phyloP scores from a whole-genome alignment of 2,797 vertebrate species.

The Argya squamiceps region DNA sequence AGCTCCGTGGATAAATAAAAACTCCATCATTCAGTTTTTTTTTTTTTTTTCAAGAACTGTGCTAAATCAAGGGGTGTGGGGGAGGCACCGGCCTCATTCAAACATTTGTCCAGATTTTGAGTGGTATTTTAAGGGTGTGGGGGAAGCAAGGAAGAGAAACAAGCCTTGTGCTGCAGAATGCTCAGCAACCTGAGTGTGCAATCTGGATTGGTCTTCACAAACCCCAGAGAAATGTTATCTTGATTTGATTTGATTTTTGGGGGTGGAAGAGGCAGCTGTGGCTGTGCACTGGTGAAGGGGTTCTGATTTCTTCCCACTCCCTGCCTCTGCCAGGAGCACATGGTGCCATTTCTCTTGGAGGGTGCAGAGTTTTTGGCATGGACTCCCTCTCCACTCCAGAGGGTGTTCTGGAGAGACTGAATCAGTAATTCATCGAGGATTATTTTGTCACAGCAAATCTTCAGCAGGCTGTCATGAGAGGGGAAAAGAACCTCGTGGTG shows the following conservation, averaged over 20 bases:
- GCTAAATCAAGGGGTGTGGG: neutral
- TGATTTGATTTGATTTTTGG: neutral
- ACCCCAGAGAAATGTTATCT: neutral
- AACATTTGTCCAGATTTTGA: neutral
- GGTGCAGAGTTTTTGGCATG: neutral
- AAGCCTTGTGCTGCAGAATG: neutral
- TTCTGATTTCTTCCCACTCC: neutral
- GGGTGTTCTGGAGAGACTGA: neutral
- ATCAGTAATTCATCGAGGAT: neutral
- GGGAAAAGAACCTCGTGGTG: neutral
- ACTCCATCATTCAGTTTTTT: neutral
- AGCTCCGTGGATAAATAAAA: neutral
- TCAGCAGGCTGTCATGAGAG: neutral
- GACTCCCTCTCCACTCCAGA: neutral
- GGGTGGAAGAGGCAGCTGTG: neutral
- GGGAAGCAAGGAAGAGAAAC: neutral
- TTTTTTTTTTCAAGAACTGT: neutral
- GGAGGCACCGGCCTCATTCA: neutral
- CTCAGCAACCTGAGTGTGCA: neutral
- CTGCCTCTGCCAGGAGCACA: neutral
- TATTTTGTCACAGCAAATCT: constrained; percentile 18
- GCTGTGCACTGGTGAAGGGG: neutral
- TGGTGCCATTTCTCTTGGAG: neutral
- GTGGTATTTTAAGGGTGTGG: constrained; percentile 31
- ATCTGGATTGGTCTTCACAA: neutral